These are phyloP conservation scores for Drosophila suboccidentalis DNA, from an alignment of 2,888 invertebrate genomes.

Conservation along the genomic window DNA sequence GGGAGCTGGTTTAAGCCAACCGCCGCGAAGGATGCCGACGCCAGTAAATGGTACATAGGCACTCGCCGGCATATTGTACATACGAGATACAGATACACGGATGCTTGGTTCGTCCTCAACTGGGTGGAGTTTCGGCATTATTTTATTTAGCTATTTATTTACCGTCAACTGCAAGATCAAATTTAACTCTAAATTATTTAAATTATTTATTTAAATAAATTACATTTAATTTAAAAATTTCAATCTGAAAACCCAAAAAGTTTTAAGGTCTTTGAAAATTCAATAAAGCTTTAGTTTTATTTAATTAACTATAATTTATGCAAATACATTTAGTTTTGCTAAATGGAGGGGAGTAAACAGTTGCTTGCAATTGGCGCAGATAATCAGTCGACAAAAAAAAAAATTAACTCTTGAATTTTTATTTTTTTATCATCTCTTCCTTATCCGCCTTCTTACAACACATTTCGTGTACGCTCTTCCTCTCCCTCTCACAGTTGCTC, in stretches of 20 bases:
- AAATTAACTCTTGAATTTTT: not conserved
- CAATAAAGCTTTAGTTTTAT: too few relatives aligned
- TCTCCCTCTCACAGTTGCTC: slow-evolving; percentile 32
- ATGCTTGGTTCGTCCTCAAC: not conserved
- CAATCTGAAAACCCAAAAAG: not conserved
- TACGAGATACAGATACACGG: slow-evolving; percentile 3
- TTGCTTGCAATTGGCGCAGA: slow-evolving; percentile 68
- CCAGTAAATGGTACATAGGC: slow-evolving; percentile 38
- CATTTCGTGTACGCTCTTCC: slow-evolving; percentile 35
- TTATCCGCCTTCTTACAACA: slow-evolving; percentile 47
- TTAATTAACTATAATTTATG: not conserved
- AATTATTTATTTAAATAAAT: too few relatives aligned
- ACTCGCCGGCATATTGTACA: slow-evolving; percentile 17
- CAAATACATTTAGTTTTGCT: not conserved
- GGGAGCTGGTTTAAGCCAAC: slow-evolving; percentile 83
- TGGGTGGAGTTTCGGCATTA: slow-evolving; percentile 40
- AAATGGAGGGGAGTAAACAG: not conserved
- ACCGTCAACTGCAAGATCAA: too few relatives aligned
- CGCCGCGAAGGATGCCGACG: slow-evolving; percentile 69
- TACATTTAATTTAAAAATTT: not conserved
- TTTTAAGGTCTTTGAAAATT: too few relatives aligned
- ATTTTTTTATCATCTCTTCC: slow-evolving; percentile 44
- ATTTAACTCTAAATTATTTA: too few relatives aligned
- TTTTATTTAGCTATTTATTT: slow-evolving; percentile 1
- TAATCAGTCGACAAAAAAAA: slow-evolving; percentile 55